A percentile compares a stretch with the other conserved stretches of the same genome.
Conservation (phyloP, 2,113 vertebrate genomes). For the Oenanthe melanoleuca region DNA sequence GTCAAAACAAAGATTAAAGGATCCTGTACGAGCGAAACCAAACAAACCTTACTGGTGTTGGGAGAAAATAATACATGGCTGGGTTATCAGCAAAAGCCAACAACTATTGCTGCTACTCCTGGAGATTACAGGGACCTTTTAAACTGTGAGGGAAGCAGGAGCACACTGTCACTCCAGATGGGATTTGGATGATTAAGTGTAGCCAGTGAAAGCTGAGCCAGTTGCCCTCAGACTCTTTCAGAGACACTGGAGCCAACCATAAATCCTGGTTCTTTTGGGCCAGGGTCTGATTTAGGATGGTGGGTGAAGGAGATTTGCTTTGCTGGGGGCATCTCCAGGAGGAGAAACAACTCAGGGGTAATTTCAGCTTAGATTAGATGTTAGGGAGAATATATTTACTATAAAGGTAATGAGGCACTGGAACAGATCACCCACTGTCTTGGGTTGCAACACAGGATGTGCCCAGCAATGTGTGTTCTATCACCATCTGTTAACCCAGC, state of each 20-base stretch:
- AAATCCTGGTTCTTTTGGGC: not conserved
- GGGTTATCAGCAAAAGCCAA: slow-evolving; percentile 34
- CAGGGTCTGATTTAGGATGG: not conserved
- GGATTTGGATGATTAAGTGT: not conserved
- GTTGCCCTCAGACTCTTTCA: not conserved
- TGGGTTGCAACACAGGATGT: too few species aligned
- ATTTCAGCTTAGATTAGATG: not conserved
- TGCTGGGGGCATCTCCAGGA: not conserved
- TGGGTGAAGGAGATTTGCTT: not conserved
- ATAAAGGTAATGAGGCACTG: not conserved
- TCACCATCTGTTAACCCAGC: too few species aligned
- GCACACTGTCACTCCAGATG: not conserved
- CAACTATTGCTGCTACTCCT: not conserved
- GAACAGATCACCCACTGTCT: too few species aligned
- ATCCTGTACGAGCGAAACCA: not conserved
- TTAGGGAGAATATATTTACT: not conserved
- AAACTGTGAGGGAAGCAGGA: slow-evolving; percentile 9
- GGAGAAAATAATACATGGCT: slow-evolving; percentile 17
- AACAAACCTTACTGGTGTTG: not conserved
- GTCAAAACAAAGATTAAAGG: slow-evolving; percentile 58
- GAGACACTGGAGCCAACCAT: not conserved
- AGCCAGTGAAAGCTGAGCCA: not conserved
- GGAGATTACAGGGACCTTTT: slow-evolving; percentile 38
- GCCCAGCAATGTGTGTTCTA: too few species aligned
- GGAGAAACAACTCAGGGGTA: not conserved